Conservation (phyloP, 2,888 invertebrate genomes). For the Vesta saturnalis region DNA sequence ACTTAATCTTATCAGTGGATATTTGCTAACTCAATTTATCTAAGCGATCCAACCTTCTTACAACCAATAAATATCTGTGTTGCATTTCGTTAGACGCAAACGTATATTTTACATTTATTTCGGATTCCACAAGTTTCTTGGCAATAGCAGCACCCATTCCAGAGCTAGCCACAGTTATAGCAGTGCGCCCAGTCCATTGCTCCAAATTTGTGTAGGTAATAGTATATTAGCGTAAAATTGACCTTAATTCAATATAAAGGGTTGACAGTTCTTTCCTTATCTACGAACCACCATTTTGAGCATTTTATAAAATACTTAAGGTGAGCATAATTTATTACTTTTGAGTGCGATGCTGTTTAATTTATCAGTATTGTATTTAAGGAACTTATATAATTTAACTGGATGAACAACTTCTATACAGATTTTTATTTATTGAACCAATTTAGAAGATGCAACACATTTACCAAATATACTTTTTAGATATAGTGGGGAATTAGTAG, state of each 20-base stretch:
- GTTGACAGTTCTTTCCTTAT: background rate
- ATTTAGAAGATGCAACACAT: no score
- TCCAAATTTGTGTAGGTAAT: conserved; percentile 19
- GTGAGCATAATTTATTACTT: background rate
- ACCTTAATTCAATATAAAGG: no score
- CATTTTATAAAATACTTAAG: background rate
- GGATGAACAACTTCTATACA: background rate
- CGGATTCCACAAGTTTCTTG: conserved; percentile 26
- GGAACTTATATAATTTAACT: background rate
- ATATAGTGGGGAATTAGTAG: background rate
- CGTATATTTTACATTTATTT: conserved; percentile 26
- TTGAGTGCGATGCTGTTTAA: background rate
- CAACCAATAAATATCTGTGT: conserved; percentile 30
- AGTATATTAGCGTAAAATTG: background rate
- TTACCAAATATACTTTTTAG: background rate
- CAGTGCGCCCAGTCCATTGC: conserved; percentile 29
- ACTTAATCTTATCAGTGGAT: conserved; percentile 18
- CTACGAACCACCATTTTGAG: background rate
- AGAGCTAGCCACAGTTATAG: conserved; percentile 33
- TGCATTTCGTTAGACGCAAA: background rate
- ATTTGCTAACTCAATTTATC: conserved; percentile 22
- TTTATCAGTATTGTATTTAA: background rate
- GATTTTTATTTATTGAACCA: background rate
- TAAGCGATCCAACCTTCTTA: conserved; percentile 23
- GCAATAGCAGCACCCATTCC: conserved; percentile 35